Base-by-base conservation (phyloP, 2,113 vertebrate genomes). In the Chloropsis hardwickii region DNA sequence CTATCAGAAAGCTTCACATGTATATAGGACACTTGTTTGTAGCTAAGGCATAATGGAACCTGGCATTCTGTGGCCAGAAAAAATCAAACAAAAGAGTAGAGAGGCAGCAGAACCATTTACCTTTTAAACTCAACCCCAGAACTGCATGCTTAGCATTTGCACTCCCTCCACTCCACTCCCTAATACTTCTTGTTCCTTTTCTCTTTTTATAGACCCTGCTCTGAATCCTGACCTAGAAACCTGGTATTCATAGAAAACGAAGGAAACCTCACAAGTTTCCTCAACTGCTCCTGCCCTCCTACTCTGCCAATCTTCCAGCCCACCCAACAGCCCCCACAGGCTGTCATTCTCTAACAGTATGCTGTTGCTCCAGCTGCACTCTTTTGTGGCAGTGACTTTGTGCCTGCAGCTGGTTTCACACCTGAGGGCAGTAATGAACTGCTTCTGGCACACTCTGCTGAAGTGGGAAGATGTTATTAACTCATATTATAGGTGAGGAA, bases 391-490 rank as follows among this genome's bases (percentile, higher is more conserved):
- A 15, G 39, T 50, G 72, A 20, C 37, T 88, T 86, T 76, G 33
- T 67, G 74, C 56, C 74, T 82, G 86, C 57, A 90, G 40, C 88
- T 82, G 80, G 37, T 69, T 90, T 91, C 78, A 89, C 77, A 91
- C 73, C 77, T 74, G 81, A 91, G 93, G 95, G 90, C 81, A 87
- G 77, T 64, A 74, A 92, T 47, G 60, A 89, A 81, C 77, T 86
- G 65, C 78, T 92, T 53, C 76, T 91, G 80, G 91, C 72, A 66
- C 40, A 23, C 47, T 64, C 66, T 73, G 60, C 73, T 67, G 56
- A 81, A 70, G 69, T 1, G 2, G 60, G 47, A 74, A 71, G 78
- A 74, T 64, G 37, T 82, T 78, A 86, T 83, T 74, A 81, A 35
- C 56, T 89, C 40, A 54, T 66, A 91, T 91, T 58, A 60, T 62